phyloP scores from a whole-genome alignment of 30 jellyfish, hydroid and myxozoan species.

The Mastigias papua region DNA sequence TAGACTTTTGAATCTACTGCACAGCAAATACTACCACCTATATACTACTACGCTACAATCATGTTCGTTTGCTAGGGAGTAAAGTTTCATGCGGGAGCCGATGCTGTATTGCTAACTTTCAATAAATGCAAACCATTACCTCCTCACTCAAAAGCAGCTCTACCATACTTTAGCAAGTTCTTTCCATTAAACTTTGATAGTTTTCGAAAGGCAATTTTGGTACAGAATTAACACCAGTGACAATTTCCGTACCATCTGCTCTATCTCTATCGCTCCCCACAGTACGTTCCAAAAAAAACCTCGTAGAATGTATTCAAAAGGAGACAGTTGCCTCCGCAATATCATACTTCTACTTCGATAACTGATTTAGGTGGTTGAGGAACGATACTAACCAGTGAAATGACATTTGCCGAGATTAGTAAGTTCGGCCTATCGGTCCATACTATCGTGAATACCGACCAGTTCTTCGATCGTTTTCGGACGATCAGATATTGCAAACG shows the following conservation, averaged over 20 bases:
- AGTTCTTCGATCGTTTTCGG: too few species aligned
- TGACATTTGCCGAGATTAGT: too few species aligned
- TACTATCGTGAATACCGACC: too few species aligned
- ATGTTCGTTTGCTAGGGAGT: not conserved
- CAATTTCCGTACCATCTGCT: constrained; percentile 14
- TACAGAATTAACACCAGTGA: not conserved
- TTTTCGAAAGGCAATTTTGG: not conserved
- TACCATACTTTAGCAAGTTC: not conserved
- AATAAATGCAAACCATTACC: not conserved
- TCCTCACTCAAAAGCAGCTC: constrained; percentile 24
- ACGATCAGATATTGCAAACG: too few species aligned
- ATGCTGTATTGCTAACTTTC: not conserved
- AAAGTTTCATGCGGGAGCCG: not conserved
- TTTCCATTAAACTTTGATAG: not conserved
- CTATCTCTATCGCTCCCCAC: not conserved
- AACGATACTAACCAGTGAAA: too few species aligned
- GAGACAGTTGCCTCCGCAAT: not conserved
- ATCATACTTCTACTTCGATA: not conserved
- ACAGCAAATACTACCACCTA: too few species aligned
- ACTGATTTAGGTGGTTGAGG: too few species aligned
- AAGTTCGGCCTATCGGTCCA: too few species aligned
- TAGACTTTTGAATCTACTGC: too few species aligned
- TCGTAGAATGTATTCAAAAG: not conserved
- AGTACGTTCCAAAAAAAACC: not conserved
- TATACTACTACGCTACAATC: too few species aligned